A percentile compares a stretch with the other conserved stretches of the same genome.
These are phyloP conservation scores for Drosophila rellima DNA, from an alignment of 2,888 invertebrate species.

Conservation along the genomic window DNA sequence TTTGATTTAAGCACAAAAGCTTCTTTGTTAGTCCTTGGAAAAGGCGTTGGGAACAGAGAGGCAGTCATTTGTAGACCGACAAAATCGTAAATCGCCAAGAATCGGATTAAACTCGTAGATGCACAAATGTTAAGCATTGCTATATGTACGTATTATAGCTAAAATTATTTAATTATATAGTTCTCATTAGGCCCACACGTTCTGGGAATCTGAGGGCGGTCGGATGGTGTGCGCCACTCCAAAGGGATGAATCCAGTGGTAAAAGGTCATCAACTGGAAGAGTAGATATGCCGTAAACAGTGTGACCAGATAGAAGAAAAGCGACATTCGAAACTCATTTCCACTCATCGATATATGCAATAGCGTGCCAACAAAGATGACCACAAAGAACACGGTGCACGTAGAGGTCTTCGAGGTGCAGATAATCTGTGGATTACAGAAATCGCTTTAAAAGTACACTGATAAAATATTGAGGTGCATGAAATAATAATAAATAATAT, in stretches of 20 bases:
- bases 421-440: slow-evolving; percentile 27
- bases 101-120: slow-evolving; percentile 23
- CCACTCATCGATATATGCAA: slow-evolving; percentile 56
- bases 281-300: slow-evolving; percentile 8
- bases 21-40: slow-evolving; percentile 37
- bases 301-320: slow-evolving; percentile 37
- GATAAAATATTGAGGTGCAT: too few relatives aligned
- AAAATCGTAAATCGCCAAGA: slow-evolving; percentile 15
- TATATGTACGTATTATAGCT: too few relatives aligned
- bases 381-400: slow-evolving; percentile 2
- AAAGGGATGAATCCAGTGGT: slow-evolving; percentile 22
- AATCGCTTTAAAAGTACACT: too few relatives aligned
- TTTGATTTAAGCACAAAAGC: slow-evolving; percentile 44
- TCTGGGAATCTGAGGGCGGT: not conserved
- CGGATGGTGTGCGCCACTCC: slow-evolving; percentile 22
- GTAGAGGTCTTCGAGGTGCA: slow-evolving; percentile 22
- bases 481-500: too few relatives aligned
- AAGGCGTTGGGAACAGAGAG: slow-evolving; percentile 4
- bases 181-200: slow-evolving; percentile 30
- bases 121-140: not conserved
- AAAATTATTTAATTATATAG: not conserved
- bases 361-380: slow-evolving; percentile 24
- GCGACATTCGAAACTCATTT: slow-evolving; percentile 57
- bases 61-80: slow-evolving; percentile 28
- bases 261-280: slow-evolving; percentile 23